A percentile compares a stretch with the other conserved stretches of the same genome.
Conservation (phyloP, 2,888 invertebrate species). For the Biston betularia region DNA sequence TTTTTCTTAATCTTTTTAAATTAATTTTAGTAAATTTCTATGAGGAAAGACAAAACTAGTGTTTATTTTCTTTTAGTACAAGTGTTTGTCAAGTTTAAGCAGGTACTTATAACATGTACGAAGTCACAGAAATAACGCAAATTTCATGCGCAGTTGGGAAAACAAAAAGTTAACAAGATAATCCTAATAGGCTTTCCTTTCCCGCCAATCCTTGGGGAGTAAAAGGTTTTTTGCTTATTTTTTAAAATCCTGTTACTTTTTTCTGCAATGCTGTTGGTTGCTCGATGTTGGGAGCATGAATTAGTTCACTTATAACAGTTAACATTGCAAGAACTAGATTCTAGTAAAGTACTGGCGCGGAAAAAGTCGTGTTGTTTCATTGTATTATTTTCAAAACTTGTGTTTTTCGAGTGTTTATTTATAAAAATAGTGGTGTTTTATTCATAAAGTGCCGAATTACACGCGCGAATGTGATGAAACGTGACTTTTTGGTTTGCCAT, state of each 20-base stretch:
- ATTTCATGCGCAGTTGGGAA: slow-evolving; percentile 33
- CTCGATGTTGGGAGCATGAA: slow-evolving; percentile 1
- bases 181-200: slow-evolving; percentile 38
- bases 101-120: slow-evolving; percentile 2
- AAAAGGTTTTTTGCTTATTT: slow-evolving; percentile 34
- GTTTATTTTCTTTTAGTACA: too few species aligned
- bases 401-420: too few species aligned
- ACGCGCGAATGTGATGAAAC: too few species aligned
- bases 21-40: too few species aligned
- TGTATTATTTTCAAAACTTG: too few species aligned
- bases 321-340: background rate
- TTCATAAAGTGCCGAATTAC: too few species aligned
- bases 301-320: background rate
- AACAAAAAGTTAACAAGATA: slow-evolving; percentile 39
- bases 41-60: too few species aligned
- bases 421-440: too few species aligned
- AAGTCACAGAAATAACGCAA: slow-evolving; percentile 19
- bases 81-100: background rate
- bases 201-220: slow-evolving; percentile 32
- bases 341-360: too few species aligned
- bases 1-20: background rate
- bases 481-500: too few species aligned
- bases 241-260: slow-evolving; percentile 33
- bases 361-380: too few species aligned
- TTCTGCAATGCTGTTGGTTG: slow-evolving; percentile 14